Conservation (phyloP, 2,113 vertebrate species). For the Centropus unirufus region DNA sequence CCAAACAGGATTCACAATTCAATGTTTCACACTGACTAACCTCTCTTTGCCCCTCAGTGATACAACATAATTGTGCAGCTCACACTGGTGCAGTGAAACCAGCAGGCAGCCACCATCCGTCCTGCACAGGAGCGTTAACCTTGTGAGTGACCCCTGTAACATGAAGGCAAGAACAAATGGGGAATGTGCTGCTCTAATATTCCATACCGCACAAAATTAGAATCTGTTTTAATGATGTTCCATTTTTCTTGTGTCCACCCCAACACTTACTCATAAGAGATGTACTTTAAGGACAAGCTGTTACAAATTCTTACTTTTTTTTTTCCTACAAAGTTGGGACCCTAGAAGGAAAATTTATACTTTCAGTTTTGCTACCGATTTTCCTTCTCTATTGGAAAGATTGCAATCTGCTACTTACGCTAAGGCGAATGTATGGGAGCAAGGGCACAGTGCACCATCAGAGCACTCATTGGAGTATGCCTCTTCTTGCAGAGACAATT, state of each 20-base stretch:
- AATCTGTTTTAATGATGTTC: background rate
- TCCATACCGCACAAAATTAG: background rate
- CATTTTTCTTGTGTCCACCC: background rate
- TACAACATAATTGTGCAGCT: background rate
- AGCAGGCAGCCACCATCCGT: background rate
- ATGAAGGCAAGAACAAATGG: background rate
- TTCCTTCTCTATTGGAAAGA: background rate
- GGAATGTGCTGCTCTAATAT: background rate
- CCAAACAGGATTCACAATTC: background rate
- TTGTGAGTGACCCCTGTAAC: background rate
- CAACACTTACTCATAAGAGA: background rate
- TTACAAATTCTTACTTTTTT: background rate
- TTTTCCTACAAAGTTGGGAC: background rate
- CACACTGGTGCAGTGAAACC: accelerated
- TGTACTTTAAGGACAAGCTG: background rate
- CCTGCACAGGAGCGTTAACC: background rate
- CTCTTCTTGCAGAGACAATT: background rate
- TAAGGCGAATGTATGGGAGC: background rate
- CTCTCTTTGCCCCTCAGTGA: background rate
- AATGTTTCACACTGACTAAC: background rate
- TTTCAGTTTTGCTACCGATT: background rate
- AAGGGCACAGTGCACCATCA: background rate
- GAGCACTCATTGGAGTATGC: background rate
- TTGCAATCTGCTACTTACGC: background rate
- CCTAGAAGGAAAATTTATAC: background rate